Evolutionary conservation across 1,140 invertebrate genomes (phyloP).

Genomic region (Brachionus rubens): DNA sequence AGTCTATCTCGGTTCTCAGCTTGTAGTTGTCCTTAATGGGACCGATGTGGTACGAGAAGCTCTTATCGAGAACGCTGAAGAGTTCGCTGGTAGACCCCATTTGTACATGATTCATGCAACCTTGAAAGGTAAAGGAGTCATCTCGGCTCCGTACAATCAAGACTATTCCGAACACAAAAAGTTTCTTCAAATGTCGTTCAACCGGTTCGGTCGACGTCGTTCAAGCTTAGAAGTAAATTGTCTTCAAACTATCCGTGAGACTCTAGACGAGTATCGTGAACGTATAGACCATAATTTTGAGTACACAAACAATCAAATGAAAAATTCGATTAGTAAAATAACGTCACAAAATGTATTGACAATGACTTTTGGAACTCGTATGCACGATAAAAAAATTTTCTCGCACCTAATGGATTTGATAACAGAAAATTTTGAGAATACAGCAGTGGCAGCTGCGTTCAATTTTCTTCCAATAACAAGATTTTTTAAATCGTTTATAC

Average conservation of each 20-base stretch:
- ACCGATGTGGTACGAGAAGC: slow-evolving; percentile 51
- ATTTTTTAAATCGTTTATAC: slow-evolving; percentile 7
- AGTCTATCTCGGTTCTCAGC: slow-evolving; percentile 50
- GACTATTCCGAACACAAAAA: slow-evolving; percentile 44
- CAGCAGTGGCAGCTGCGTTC: slow-evolving; percentile 31
- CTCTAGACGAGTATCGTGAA: slow-evolving; percentile 2
- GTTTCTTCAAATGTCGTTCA: slow-evolving; percentile 1
- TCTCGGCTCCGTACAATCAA: slow-evolving; percentile 24
- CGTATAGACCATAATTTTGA: slow-evolving; percentile 40
- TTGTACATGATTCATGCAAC: slow-evolving; percentile 42
- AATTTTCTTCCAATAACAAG: slow-evolving; percentile 41
- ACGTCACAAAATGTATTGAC: slow-evolving; percentile 37
- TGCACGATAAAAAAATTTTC: slow-evolving; percentile 19
- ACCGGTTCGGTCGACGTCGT: slow-evolving; percentile 25
- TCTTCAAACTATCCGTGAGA: slow-evolving; percentile 2
- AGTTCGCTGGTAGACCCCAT: slow-evolving; percentile 52
- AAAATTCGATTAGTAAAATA: slow-evolving; percentile 33
- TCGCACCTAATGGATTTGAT: slow-evolving; percentile 11
- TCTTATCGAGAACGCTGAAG: slow-evolving; percentile 49
- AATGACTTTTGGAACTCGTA: slow-evolving; percentile 24
- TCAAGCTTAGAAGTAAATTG: slow-evolving; percentile 13
- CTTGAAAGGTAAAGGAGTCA: slow-evolving; percentile 38
- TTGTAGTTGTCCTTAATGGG: slow-evolving; percentile 52
- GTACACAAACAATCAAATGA: background rate
- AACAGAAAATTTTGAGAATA: slow-evolving; percentile 39